Evolutionary conservation across 2,113 vertebrate species (phyloP), one percentile per base, ranked within the genome.

Genomic region (Phainopepla nitens): DNA sequence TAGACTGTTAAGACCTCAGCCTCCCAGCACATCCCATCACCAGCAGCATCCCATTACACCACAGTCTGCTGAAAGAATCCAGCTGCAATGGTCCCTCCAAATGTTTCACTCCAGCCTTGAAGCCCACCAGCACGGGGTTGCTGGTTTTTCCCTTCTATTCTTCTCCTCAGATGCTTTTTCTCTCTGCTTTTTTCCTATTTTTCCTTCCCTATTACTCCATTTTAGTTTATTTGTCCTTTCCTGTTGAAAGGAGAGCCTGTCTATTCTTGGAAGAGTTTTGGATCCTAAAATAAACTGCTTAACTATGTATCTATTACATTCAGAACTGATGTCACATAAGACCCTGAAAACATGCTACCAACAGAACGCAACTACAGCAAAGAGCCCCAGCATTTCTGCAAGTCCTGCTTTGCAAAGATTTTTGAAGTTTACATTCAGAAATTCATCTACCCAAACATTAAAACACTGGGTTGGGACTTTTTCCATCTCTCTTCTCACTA

Each of bases 271-370:
- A 80, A 65, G 66, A 73, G 77, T 69, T 91, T 93, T 7, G 15
- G 53, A 66, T 72, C 89, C 78, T 31, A 94, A 96, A 97, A 97
- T 97, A 97, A 95, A 94, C 94, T 94, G 94, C 91, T 96, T 94
- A 94, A 76, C 93, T 89, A 89, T 93, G 95, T 95, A 96, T 97
- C 95, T 94, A 44, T 97, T 96, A 96, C 96, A 97, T 65, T 66
- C 61, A 92, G 95, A 94, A 85, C 15, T 87, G 95, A 95, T 96
- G 96, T 82, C 87, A 62, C 53, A 41, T 89, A 83, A 87, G 81
- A 47, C 23, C 79, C 96, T 39, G 47, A 87, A 73, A 89, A 78
- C 73, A 62, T 27, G 84, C 81, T 73, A 70, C 54, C 54, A 50
- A 91, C 62, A 93, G 81, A 96, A 94, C 23, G 27, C 0, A 2